Evolutionary conservation across 1,140 invertebrate genomes (phyloP), one percentile per base, ranked within the genome.

Genomic region (Choristoneura fumiferana): DNA sequence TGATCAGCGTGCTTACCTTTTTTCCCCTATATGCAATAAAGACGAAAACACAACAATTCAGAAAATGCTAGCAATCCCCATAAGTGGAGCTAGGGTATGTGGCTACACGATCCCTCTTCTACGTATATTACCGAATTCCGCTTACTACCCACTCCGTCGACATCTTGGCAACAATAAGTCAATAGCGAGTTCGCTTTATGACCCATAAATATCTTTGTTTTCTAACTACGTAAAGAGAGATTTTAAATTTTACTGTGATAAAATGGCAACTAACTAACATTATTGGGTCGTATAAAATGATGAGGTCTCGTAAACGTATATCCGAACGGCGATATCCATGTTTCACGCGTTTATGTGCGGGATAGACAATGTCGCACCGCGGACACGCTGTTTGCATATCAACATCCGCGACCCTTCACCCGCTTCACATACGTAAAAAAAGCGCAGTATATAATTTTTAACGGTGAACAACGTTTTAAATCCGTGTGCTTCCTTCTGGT

Each of bases 91-190:
- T 1, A 12, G 13, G 4, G 39, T 43, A 43, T 17, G 14, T 17
- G 39, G 39, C 13, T 29, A 43, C 15, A 15, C 39, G 10, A 15
- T 9, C 39, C 15, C 39, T 43, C 8, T 37, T 43, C 14, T 18
- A 15, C 39, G 15, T 10, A 43, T 43, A 45, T 45, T n/a, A 9
- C 40, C 10, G 18, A 15, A 45, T 45, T 45, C 40, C 40, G 10
- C 40, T 18, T 9, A 29, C 40, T 18, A 5, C 17, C 9, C 17
- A 6, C 14, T 43, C 39, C 39, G 40, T 22, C 10, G 40, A 22
- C 15, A 45, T 45, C 18, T 45, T 45, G 40, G 40, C 18, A 45
- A 45, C 40, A 45, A 45, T 45, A 45, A 29, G 9, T 45, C 40
- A 5, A 5, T 39, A 29, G 22, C 22, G 22, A 29, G 6, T 6